Evolutionary conservation across 1,140 invertebrate genomes (phyloP), one percentile per base, ranked within the genome.

Genomic region (Lycorma delicatula): DNA sequence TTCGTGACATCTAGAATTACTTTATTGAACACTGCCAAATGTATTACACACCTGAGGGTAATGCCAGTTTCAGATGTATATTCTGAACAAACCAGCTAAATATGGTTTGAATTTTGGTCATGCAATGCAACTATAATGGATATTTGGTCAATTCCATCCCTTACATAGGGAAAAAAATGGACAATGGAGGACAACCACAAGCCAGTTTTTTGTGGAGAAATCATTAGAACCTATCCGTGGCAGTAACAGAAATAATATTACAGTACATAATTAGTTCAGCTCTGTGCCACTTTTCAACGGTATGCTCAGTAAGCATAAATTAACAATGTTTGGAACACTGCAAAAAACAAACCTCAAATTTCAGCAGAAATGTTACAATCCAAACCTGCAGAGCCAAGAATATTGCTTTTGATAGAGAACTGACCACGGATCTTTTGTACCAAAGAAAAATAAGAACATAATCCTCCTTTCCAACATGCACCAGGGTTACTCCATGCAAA

Each of bases 81-180:
- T n/a, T n/a, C n/a, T n/a, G n/a, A n/a, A n/a, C n/a, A n/a, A n/a
- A n/a, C n/a, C n/a, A n/a, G 67, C 64, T 38, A 75, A 74, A 56
- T 75, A 71, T 64, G 76, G 75, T 1, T 56, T 77, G 25, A 75
- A 76, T 67, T n/a, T 64, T 74, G 38, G 28, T 66, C 28, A 62
- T 55, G 29, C 54, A 71, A 26, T 64, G 60, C 20, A 66, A 72
- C 61, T 61, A 67, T 13, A 49, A 53, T 51, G 67, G 59, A 6
- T 59, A 64, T 38, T 18, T 38, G 36, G 20, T 38, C 13, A 68
- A 70, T 62, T 65, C 61, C 7, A 67, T 68, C 44, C 66, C 71
- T 28, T 73, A 74, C 54, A 44, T 62, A 11, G 36, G 36, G 36
- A 38, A 38, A 18, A 38, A 38, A 18, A n/a, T 38, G 36, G 20